Percentiles rank a stretch among this genome's conserved stretches.
phyloP scores from a whole-genome alignment of 1,140 invertebrate species.

The Thaumetopoea pityocampa region DNA sequence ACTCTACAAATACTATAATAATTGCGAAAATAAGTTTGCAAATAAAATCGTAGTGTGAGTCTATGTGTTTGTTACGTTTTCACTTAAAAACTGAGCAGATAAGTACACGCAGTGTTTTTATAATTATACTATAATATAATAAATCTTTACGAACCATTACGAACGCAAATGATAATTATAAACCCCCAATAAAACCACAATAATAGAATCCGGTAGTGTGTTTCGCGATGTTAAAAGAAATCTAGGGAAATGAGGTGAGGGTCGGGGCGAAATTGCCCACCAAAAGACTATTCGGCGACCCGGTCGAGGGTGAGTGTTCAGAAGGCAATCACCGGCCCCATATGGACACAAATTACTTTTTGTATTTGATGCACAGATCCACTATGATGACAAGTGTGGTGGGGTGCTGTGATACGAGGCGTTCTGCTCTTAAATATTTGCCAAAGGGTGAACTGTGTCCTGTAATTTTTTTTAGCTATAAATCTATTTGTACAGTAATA shows the following conservation, averaged over 20 bases:
- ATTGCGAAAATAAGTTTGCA: too few species aligned
- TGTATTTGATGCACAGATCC: constrained; percentile 43
- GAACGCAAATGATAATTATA: constrained; percentile 4
- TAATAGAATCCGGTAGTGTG: constrained; percentile 18
- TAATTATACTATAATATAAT: too few species aligned
- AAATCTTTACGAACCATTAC: too few species aligned
- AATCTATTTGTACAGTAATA: too few species aligned
- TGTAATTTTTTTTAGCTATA: too few species aligned
- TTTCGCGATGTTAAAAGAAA: constrained; percentile 38
- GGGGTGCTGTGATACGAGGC: constrained; percentile 40
- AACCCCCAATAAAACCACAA: constrained; percentile 30
- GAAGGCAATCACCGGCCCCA: constrained; percentile 69
- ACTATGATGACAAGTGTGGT: constrained; percentile 59
- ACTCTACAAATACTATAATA: too few species aligned
- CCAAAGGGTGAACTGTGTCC: too few species aligned
- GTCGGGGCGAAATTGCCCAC: constrained; percentile 47
- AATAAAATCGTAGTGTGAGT: too few species aligned
- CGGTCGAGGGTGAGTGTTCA: constrained; percentile 49
- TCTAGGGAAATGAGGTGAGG: constrained; percentile 55
- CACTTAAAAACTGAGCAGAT: too few species aligned
- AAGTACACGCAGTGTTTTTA: too few species aligned
- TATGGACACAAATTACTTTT: constrained; percentile 74
- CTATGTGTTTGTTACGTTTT: too few species aligned
- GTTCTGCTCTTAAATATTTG: constrained; percentile 31
- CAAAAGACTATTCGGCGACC: constrained; percentile 44